Evolutionary conservation across 2,113 vertebrate species (phyloP).

Genomic region (Haemorhous mexicanus): DNA sequence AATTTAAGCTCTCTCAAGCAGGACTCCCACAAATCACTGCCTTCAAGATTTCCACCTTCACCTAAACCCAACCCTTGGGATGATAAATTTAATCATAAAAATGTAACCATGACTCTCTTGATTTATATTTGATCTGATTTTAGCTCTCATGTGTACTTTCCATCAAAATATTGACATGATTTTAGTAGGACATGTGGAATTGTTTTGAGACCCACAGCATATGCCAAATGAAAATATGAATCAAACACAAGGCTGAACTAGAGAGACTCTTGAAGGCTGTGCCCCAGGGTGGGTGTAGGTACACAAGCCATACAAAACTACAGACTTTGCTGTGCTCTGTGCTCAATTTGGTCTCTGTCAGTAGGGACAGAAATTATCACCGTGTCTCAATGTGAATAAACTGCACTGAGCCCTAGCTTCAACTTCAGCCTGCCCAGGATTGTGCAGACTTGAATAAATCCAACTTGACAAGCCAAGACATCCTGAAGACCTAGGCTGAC

Average conservation of each 20-base stretch:
- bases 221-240: conserved; percentile 51
- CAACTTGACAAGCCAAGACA: not conserved
- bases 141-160: conserved; percentile 24
- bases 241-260: conserved; percentile 19
- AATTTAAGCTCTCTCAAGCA: conserved; percentile 40
- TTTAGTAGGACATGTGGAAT: conserved; percentile 45
- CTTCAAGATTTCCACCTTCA: conserved; percentile 16
- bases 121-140: conserved; percentile 53
- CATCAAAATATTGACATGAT: conserved; percentile 43
- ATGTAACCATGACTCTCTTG: conserved; percentile 9
- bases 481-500: not conserved
- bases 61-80: conserved; percentile 27
- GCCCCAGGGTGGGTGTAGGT: conserved; percentile 11
- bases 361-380: not conserved
- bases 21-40: conserved; percentile 37
- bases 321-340: not conserved
- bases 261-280: not conserved
- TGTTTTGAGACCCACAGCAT: conserved; percentile 34
- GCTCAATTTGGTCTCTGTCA: conserved; percentile 9
- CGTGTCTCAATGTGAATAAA: not conserved
- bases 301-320: not conserved
- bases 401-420: not conserved
- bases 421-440: not conserved
- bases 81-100: conserved; percentile 57
- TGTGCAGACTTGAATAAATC: not conserved